Percentiles rank a stretch among this genome's conserved stretches.
Conservation (phyloP, 1,140 invertebrate species). For the Gonatopus flavifemur region DNA sequence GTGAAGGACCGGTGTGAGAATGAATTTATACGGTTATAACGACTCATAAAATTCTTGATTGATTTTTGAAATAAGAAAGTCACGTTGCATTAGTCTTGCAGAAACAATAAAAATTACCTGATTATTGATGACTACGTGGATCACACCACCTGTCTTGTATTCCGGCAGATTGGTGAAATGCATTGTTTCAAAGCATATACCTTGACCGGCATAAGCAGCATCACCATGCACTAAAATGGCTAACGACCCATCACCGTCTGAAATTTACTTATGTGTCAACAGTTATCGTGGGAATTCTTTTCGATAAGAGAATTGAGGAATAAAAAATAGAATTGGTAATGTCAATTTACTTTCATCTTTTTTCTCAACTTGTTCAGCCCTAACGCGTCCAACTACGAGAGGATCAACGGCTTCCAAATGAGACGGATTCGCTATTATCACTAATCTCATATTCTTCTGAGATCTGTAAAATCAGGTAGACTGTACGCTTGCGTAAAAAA, state of each 20-base stretch:
- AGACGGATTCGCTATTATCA: conserved; percentile 87
- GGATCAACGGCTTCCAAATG: conserved; percentile 89
- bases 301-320: background rate
- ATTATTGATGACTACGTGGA: conserved; percentile 91
- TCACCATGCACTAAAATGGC: conserved; percentile 85
- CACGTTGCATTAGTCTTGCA: no score
- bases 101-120: conserved; percentile 65
- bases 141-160: conserved; percentile 85
- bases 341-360: conserved; percentile 77
- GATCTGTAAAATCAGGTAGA: conserved; percentile 64
- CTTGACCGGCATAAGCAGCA: conserved; percentile 86
- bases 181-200: conserved; percentile 87
- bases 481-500: no score
- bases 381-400: conserved; percentile 77
- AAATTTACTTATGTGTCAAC: background rate
- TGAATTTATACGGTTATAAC: no score
- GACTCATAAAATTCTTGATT: no score
- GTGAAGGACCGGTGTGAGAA: no score
- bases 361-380: conserved; percentile 84
- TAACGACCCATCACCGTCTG: conserved; percentile 58
- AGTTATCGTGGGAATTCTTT: background rate
- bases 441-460: conserved; percentile 78
- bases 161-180: conserved; percentile 81
- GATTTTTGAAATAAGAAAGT: no score
- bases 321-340: conserved; percentile 10